phyloP scores from a whole-genome alignment of 2,797 vertebrate species.

The Alca torda region DNA sequence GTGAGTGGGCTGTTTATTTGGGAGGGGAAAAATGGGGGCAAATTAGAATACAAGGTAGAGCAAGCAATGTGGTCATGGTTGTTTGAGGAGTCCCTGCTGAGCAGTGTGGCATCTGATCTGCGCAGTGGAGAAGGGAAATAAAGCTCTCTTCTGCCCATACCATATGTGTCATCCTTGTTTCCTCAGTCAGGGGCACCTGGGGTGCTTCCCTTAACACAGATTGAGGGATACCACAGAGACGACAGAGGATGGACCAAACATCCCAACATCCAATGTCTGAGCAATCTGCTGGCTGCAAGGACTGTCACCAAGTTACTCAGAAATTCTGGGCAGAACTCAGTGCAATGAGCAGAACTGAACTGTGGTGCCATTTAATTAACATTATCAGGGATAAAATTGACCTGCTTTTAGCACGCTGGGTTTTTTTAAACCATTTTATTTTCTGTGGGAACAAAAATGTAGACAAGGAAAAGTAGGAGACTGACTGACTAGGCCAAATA shows the following conservation, averaged over 20 bases:
- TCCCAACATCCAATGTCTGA: neutral
- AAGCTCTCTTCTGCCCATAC: neutral
- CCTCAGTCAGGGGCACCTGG: neutral
- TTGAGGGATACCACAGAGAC: rapidly evolving
- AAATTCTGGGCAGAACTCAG: neutral
- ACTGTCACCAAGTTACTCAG: neutral
- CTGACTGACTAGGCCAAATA: neutral
- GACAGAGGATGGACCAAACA: neutral
- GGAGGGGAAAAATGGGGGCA: rapidly evolving
- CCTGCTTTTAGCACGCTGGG: neutral
- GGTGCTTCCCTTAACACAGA: neutral
- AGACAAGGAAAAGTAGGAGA: neutral
- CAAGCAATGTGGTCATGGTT: neutral
- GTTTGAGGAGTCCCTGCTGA: neutral
- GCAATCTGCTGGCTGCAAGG: neutral
- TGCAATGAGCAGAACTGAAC: neutral
- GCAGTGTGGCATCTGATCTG: neutral
- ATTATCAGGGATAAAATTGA: neutral
- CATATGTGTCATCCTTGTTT: neutral
- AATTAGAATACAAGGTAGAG: neutral
- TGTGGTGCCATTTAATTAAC: neutral
- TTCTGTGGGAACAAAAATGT: neutral
- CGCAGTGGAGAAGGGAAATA: neutral
- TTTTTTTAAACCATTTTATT: neutral
- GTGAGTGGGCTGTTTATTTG: neutral